Evolutionary conservation across 2,888 invertebrate species (phyloP).

Genomic region (Mactromeris polynyma): DNA sequence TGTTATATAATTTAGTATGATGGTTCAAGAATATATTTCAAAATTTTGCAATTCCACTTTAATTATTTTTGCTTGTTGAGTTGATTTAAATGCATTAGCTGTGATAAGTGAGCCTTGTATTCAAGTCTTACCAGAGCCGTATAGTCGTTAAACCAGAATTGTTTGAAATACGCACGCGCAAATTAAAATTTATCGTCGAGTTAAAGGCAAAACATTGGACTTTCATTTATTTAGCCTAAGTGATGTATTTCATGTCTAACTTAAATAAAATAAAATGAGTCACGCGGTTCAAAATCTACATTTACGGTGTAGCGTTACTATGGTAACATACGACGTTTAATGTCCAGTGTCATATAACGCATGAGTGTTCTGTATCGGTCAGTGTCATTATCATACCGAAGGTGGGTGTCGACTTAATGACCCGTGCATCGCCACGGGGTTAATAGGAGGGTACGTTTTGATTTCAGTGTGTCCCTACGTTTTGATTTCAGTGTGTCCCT

Average conservation of each 20-base stretch:
- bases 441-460: conserved; percentile 16
- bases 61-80: too few relatives aligned
- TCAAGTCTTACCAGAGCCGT: too few relatives aligned
- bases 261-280: conserved; percentile 47
- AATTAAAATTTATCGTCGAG: background rate
- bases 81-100: too few relatives aligned
- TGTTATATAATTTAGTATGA: too few relatives aligned
- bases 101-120: too few relatives aligned
- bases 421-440: conserved; percentile 17
- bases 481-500: background rate
- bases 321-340: conserved; percentile 42
- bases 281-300: conserved; percentile 35
- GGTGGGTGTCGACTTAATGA: conserved; percentile 42
- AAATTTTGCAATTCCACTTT: too few relatives aligned
- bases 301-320: conserved; percentile 38
- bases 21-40: too few relatives aligned
- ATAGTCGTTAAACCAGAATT: background rate
- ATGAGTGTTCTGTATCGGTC: conserved; percentile 38
- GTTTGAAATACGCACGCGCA: background rate
- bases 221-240: conserved; percentile 8
- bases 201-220: background rate
- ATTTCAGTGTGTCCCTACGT: background rate
- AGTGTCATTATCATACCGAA: conserved; percentile 36
- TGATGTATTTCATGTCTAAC: conserved; percentile 34
- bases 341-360: conserved; percentile 55